Conservation (phyloP, 2,113 vertebrate species). For the Delphinapterus leucas region DNA sequence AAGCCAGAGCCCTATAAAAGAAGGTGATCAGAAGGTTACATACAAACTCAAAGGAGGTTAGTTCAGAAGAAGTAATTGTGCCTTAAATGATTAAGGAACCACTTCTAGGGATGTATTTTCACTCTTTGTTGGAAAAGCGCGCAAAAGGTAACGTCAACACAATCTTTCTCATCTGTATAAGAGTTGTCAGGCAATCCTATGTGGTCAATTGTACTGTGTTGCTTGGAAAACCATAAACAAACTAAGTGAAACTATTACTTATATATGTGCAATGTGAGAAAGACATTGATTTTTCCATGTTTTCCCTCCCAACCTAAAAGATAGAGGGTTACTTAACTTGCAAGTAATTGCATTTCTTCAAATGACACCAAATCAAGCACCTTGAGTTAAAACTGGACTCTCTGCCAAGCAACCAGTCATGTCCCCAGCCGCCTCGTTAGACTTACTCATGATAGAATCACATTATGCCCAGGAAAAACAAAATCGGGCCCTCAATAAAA, state of each 20-base stretch:
- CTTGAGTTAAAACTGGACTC: neutral
- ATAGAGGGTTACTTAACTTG: neutral
- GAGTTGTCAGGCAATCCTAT: neutral
- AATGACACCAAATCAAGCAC: neutral
- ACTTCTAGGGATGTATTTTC: neutral
- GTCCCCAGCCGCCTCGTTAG: neutral
- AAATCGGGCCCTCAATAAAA: neutral
- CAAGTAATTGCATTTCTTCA: neutral
- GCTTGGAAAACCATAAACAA: neutral
- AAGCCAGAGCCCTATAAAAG: neutral
- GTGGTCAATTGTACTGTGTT: neutral
- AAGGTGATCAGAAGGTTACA: neutral
- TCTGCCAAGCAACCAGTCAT: neutral
- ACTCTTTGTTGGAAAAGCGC: neutral
- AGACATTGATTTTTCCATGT: neutral
- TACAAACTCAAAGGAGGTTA: neutral
- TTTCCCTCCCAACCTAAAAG: neutral
- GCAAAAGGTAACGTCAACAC: neutral
- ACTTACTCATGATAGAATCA: neutral
- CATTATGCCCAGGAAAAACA: neutral
- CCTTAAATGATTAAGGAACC: neutral
- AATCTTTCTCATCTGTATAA: neutral
- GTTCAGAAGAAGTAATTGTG: neutral
- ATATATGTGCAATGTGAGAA: neutral
- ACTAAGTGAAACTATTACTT: neutral